A percentile compares a stretch with the other conserved stretches of the same genome.
These are phyloP conservation scores for Oncorhynchus gorbuscha DNA, from an alignment of 2,113 vertebrate genomes.

Conservation along the genomic window DNA sequence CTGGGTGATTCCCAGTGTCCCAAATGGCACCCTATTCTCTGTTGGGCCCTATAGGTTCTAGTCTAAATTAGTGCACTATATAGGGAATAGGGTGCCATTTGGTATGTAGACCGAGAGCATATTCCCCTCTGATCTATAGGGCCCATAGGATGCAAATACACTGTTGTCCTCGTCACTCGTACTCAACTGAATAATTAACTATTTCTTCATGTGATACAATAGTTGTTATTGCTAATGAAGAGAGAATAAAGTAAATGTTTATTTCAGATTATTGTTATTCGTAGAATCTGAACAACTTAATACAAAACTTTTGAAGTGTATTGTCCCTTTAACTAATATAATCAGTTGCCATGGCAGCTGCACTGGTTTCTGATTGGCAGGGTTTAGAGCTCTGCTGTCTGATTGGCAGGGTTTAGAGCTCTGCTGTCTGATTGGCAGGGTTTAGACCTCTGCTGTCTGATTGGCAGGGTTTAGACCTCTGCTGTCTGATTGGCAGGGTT, in stretches of 20 bases:
- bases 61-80: no score
- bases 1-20: constrained; percentile 3
- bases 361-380: background rate
- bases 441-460: no score
- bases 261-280: background rate
- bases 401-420: no score
- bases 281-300: no score
- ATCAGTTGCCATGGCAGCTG: background rate
- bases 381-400: no score
- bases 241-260: background rate
- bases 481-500: no score
- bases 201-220: background rate
- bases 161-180: background rate
- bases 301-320: no score
- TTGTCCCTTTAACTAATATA: background rate
- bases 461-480: no score
- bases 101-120: background rate
- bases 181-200: background rate
- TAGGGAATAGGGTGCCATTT: no score
- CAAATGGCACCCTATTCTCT: no score
- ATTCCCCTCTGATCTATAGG: constrained; percentile 9
- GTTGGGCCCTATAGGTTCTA: no score
- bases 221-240: background rate
- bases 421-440: no score
- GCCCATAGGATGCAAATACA: background rate